Evolutionary conservation across 2,113 vertebrate species (phyloP).

Genomic region (Ammodytes marinus): DNA sequence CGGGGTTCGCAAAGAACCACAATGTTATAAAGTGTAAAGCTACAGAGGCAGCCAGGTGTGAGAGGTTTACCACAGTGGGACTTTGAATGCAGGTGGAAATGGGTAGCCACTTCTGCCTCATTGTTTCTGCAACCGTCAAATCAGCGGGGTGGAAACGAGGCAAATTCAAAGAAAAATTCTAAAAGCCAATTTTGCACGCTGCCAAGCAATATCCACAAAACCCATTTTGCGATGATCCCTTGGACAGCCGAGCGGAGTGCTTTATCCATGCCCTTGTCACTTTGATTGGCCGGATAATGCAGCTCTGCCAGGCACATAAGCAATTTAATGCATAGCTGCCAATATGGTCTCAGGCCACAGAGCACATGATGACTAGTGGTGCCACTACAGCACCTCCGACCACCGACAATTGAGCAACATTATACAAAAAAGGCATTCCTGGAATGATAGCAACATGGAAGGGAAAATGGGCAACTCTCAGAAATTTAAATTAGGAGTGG

Average conservation of each 20-base stretch:
- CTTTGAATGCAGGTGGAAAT: conserved; percentile 31
- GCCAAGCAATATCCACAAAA: conserved; percentile 51
- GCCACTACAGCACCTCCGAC: conserved; percentile 28
- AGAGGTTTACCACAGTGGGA: conserved; percentile 5
- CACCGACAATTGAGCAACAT: conserved; percentile 11
- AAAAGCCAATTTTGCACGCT: conserved; percentile 50
- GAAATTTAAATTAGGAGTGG: conserved; percentile 38
- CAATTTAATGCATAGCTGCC: conserved; percentile 71
- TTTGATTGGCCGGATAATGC: conserved; percentile 67
- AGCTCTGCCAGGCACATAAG: conserved; percentile 69
- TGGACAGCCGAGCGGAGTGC: conserved; percentile 47
- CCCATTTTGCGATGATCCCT: conserved; percentile 68
- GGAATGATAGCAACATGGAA: conserved; percentile 13
- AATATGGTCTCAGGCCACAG: conserved; percentile 49
- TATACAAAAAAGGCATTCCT: background rate
- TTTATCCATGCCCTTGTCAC: conserved; percentile 68
- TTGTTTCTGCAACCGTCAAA: conserved; percentile 66
- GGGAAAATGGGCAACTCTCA: background rate
- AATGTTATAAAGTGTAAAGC: conserved; percentile 3
- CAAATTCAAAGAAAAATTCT: conserved; percentile 57
- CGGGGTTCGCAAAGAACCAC: conserved; percentile 13
- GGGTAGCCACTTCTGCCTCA: conserved; percentile 22
- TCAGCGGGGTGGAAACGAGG: conserved; percentile 55
- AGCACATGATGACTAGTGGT: conserved; percentile 39
- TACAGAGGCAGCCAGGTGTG: conserved; percentile 52